phyloP scores from a whole-genome alignment of 2,797 vertebrate genomes.

The Chaetodon trifasciatus region DNA sequence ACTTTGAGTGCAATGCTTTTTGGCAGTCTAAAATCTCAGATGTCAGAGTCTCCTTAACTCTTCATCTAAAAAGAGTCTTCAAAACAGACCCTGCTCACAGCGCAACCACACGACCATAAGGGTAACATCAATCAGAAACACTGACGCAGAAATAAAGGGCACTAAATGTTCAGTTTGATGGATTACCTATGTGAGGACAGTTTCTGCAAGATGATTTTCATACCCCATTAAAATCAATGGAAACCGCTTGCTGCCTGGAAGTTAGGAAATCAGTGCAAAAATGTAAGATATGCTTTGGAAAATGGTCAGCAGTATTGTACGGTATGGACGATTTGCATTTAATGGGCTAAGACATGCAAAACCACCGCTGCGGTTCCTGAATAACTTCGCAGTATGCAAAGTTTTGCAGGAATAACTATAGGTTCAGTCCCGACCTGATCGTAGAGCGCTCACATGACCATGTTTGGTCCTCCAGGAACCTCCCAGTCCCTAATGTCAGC shows the following conservation, averaged over 20 bases:
- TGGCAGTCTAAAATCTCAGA: conserved; percentile 37
- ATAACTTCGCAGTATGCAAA: conserved; percentile 28
- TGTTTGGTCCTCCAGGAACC: conserved; percentile 66
- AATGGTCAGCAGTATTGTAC: conserved; percentile 7
- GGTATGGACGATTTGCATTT: conserved; percentile 29
- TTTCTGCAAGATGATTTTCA: conserved; percentile 38
- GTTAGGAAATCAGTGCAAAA: conserved; percentile 39
- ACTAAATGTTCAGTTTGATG: conserved; percentile 43
- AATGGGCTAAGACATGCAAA: conserved; percentile 44
- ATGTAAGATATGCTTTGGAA: conserved; percentile 7
- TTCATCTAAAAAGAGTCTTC: conserved; percentile 29
- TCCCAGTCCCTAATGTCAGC: conserved; percentile 71
- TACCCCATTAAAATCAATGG: conserved; percentile 39
- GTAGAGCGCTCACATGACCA: conserved; percentile 56
- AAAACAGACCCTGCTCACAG: conserved; percentile 20
- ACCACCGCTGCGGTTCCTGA: neutral
- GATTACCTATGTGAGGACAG: conserved; percentile 37
- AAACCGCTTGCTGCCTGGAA: conserved; percentile 48
- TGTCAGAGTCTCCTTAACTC: conserved; percentile 26
- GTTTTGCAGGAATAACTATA: conserved; percentile 32
- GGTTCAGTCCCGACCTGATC: conserved; percentile 10
- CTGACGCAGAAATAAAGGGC: conserved; percentile 32
- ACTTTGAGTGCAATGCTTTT: conserved; percentile 34
- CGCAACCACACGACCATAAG: conserved; percentile 27
- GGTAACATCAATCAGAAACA: conserved; percentile 39